Conservation (phyloP, 2,113 vertebrate genomes). For the Trogon surrucura region DNA sequence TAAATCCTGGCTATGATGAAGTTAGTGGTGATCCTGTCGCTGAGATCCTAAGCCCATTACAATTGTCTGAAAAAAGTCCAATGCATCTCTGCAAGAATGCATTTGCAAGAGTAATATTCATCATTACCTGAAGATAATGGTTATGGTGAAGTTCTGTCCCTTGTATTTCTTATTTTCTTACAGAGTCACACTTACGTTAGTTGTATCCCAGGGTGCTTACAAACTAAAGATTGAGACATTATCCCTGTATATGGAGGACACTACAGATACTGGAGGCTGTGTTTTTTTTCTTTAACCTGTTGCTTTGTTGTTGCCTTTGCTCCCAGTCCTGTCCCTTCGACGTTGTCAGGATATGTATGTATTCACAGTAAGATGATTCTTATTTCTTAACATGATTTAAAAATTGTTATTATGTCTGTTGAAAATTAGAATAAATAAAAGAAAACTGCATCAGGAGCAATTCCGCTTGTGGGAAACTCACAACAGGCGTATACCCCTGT, state of each 20-base stretch:
- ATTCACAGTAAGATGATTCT: not conserved
- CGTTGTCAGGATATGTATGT: not conserved
- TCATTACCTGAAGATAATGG: not conserved
- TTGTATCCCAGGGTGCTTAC: not conserved
- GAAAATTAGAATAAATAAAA: not conserved
- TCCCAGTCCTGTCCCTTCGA: not conserved
- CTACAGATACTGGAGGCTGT: not conserved
- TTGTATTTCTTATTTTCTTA: not conserved
- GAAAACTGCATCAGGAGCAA: not conserved
- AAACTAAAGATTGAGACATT: not conserved
- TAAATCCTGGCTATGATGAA: not conserved
- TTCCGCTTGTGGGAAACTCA: not conserved
- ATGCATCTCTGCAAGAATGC: not conserved
- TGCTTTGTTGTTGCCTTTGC: not conserved
- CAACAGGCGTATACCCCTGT: not conserved
- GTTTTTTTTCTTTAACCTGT: not conserved
- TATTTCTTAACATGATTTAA: not conserved
- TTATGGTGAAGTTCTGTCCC: not conserved
- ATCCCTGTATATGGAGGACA: not conserved
- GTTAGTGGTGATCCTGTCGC: not conserved
- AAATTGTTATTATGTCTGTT: not conserved
- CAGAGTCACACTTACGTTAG: not conserved
- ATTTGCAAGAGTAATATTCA: not conserved
- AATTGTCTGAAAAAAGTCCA: not conserved
- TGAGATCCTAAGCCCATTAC: not conserved